Evolutionary conservation across 2,797 vertebrate genomes (phyloP), one percentile per base, ranked within the genome.

Genomic region (Corythornis leucogaster): DNA sequence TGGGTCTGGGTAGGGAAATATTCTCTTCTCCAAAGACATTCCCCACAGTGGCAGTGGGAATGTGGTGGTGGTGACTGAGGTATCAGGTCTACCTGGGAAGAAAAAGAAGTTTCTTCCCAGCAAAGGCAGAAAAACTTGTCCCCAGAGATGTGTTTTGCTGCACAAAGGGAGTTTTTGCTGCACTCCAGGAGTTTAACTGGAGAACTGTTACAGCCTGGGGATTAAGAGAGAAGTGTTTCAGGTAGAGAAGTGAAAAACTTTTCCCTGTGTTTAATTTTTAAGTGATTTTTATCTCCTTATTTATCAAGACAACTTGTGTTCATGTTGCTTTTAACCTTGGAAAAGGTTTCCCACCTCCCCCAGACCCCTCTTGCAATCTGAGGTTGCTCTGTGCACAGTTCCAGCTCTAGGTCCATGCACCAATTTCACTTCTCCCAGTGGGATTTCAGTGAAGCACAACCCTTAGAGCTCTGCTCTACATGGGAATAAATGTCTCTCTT

Each of bases 1-100:
- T 90, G 80, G 66, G 81, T 94, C 59, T 73, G 80, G 58, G 18
- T 5, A 50, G 81, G 70, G 70, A 83, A 66, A 50, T 79, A 24
- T 7, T 35, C 31, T 45, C 68, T 51, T 45, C 64, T 88, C 54
- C 43, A 24, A 62, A 80, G 83, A 20, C 59, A 12, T 71, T 64
- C 42, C 74, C 45, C 74, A 43, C n/a, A 35, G 69, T 35, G 63
- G 35, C 68, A 63, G 58, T 59, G 82, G 48, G 53, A 68, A 17
- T 1, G 64, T 80, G 81, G 26, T 85, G 77, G 8, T 42, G 75
- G 30, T 24, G 43, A 14, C 70, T 81, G 74, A 78, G 67, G 9
- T 54, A 51, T 30, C 81, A 51, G 51, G 31, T 70, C 42, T 64
- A 55, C 57, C 58, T 68, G 54, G 64, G 30, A 71, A n/a, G 18